Evolutionary conservation across 2,113 vertebrate species (phyloP).

Genomic region (Procavia capensis): DNA sequence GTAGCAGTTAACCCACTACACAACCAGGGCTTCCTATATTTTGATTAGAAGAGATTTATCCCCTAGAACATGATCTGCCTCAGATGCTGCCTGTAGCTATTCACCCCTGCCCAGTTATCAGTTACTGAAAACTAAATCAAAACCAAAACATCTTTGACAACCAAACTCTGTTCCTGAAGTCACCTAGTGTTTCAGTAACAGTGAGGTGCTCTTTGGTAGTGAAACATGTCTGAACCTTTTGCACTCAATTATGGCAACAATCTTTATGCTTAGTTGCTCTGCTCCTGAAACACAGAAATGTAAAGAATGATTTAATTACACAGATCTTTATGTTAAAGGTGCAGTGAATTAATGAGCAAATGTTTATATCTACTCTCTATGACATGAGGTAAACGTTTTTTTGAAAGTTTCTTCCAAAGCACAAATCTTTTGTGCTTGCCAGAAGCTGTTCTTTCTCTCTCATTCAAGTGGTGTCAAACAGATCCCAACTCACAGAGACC

Average conservation of each 20-base stretch:
- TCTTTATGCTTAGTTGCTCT: neutral
- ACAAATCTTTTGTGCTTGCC: neutral
- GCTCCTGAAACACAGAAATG: neutral
- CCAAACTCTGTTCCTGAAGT: neutral
- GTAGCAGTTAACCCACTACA: no score
- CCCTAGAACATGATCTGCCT: neutral
- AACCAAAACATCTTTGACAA: neutral
- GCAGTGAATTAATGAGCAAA: neutral
- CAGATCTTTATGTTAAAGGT: neutral
- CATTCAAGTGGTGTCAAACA: no score
- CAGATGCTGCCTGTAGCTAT: neutral
- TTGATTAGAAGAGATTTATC: neutral
- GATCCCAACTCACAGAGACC: no score
- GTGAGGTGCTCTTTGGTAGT: neutral
- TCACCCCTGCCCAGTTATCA: neutral
- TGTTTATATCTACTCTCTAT: neutral
- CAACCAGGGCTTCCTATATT: no score
- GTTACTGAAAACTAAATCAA: no score
- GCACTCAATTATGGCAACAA: neutral
- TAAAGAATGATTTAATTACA: neutral
- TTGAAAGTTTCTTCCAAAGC: neutral
- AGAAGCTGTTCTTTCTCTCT: no score
- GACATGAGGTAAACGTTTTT: neutral
- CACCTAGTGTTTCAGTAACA: neutral
- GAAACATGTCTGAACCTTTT: neutral